Evolutionary conservation across 2,888 invertebrate genomes (phyloP).

Genomic region (Drosophila gaucha): DNA sequence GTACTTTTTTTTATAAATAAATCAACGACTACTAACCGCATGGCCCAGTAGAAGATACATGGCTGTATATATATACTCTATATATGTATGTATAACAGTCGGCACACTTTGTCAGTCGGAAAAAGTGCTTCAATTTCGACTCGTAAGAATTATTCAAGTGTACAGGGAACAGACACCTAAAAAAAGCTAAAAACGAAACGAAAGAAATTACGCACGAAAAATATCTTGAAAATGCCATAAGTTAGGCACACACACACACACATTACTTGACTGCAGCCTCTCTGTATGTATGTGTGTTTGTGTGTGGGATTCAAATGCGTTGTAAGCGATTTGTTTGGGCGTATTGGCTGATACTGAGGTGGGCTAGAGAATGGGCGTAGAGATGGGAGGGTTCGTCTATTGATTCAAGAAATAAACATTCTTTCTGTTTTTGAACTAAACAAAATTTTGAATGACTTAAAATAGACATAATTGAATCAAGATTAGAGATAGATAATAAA

Average conservation of each 20-base stretch:
- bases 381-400: slow-evolving; percentile 1
- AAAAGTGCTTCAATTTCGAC: slow-evolving; percentile 62
- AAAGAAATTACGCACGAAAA: slow-evolving; percentile 80
- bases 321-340: slow-evolving; percentile 52
- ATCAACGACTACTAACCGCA: slow-evolving; percentile 76
- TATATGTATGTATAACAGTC: slow-evolving; percentile 8
- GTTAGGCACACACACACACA: slow-evolving; percentile 54
- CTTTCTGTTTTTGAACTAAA: slow-evolving; percentile 14
- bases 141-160: slow-evolving; percentile 76
- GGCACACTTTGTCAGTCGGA: slow-evolving; percentile 51
- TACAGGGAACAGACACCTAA: slow-evolving; percentile 26
- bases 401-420: slow-evolving; percentile 35
- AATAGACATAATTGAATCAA: slow-evolving; percentile 9
- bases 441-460: slow-evolving; percentile 25
- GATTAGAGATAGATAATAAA: slow-evolving; percentile 15
- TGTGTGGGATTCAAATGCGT: slow-evolving; percentile 43
- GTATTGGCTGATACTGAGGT: slow-evolving; percentile 25
- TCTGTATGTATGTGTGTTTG: slow-evolving; percentile 47
- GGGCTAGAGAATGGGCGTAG: background rate
- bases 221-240: slow-evolving; percentile 80
- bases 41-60: slow-evolving; percentile 68
- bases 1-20: slow-evolving; percentile 79
- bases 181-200: slow-evolving; percentile 46
- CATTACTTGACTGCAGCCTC: slow-evolving; percentile 27
- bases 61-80: slow-evolving; percentile 19